phyloP scores from a whole-genome alignment of 2,113 vertebrate genomes.

The Ochotona princeps region DNA sequence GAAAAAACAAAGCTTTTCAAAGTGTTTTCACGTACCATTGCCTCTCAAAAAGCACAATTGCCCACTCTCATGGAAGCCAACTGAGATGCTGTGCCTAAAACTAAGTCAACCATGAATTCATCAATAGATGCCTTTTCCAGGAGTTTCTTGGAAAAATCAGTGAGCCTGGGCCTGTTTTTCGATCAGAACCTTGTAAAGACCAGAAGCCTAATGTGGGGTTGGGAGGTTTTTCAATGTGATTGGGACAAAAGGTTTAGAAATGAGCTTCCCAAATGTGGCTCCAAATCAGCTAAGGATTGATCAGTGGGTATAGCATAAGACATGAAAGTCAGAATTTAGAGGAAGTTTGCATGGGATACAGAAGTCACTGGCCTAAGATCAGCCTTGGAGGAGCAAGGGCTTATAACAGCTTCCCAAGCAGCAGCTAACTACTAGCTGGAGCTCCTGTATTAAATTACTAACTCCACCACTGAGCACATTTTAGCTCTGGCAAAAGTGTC shows the following conservation, averaged over 20 bases:
- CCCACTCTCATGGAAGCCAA: conserved; percentile 12
- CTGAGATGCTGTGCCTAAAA: conserved; percentile 42
- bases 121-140: conserved; percentile 9
- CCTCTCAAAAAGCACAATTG: conserved; percentile 22
- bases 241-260: not conserved
- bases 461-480: not conserved
- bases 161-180: not conserved
- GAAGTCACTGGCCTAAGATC: not conserved
- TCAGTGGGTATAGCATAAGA: not conserved
- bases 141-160: not conserved
- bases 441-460: not conserved
- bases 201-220: not conserved
- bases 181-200: not conserved
- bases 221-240: not conserved
- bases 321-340: conserved; percentile 5
- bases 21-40: not conserved
- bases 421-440: not conserved
- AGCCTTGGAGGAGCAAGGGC: not conserved
- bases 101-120: conserved; percentile 26
- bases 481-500: not conserved
- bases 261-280: not conserved
- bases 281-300: not conserved
- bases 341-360: not conserved
- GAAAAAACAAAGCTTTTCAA: conserved; percentile 36
- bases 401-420: not conserved